These are phyloP conservation scores for Formica exsecta DNA, from an alignment of 1,140 invertebrate species.

Conservation along the genomic window DNA sequence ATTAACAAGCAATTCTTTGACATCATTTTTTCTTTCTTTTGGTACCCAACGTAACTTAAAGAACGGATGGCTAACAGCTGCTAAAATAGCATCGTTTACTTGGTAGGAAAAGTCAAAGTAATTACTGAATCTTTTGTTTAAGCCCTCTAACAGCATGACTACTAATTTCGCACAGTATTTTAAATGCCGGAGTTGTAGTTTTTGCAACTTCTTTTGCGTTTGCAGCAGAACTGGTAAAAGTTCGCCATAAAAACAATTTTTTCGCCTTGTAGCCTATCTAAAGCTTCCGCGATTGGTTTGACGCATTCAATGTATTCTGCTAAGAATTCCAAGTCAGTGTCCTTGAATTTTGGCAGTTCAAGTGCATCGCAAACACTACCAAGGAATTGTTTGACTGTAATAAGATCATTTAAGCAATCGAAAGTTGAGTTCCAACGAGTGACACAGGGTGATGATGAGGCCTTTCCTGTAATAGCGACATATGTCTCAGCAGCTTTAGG, in stretches of 20 bases:
- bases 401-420: slow-evolving; percentile 37
- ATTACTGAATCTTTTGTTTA: slow-evolving; percentile 23
- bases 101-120: slow-evolving; percentile 21
- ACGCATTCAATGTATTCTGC: slow-evolving; percentile 62
- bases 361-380: slow-evolving; percentile 39
- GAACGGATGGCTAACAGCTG: slow-evolving; percentile 53
- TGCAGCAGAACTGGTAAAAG: slow-evolving; percentile 51
- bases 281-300: slow-evolving; percentile 55
- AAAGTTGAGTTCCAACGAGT: slow-evolving; percentile 61
- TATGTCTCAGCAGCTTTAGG: slow-evolving; percentile 58
- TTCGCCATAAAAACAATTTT: slow-evolving; percentile 62
- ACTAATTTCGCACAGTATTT: slow-evolving; percentile 28
- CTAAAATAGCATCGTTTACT: slow-evolving; percentile 62
- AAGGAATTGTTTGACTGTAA: slow-evolving; percentile 30
- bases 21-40: slow-evolving; percentile 27
- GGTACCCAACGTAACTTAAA: slow-evolving; percentile 59
- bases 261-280: slow-evolving; percentile 61
- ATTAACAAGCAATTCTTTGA: slow-evolving; percentile 41
- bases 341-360: slow-evolving; percentile 49
- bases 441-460: slow-evolving; percentile 45
- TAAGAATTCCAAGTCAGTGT: slow-evolving; percentile 59
- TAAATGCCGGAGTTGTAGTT: slow-evolving; percentile 22
- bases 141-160: slow-evolving; percentile 2
- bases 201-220: slow-evolving; percentile 50
- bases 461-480: slow-evolving; percentile 44